These are phyloP conservation scores for Hippocampus barbouri DNA, from an alignment of 2,113 vertebrate genomes.

Conservation along the genomic window DNA sequence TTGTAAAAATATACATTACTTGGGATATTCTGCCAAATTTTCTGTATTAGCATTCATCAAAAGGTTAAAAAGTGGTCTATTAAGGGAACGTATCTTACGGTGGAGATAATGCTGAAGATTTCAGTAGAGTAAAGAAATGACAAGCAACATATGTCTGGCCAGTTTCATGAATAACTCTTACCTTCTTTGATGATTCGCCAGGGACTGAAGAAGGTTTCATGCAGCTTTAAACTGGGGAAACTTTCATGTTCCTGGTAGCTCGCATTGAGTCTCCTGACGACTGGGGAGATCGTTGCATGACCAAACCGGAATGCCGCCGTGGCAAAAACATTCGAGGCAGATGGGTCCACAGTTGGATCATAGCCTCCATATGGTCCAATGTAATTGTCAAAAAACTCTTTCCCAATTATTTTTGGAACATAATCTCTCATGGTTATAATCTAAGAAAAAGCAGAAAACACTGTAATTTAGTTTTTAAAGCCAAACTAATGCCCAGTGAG, in stretches of 20 bases:
- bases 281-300: slow-evolving; percentile 80
- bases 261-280: slow-evolving; percentile 75
- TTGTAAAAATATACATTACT: too few species aligned
- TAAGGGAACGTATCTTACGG: too few species aligned
- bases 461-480: not conserved
- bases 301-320: slow-evolving; percentile 96
- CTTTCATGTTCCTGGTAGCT: slow-evolving; percentile 75
- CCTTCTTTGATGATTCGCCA: slow-evolving; percentile 92
- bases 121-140: not conserved
- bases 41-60: too few species aligned
- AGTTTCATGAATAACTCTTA: slow-evolving; percentile 48
- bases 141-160: not conserved
- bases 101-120: not conserved
- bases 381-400: slow-evolving; percentile 72
- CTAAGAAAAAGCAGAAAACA: slow-evolving; percentile 62
- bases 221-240: slow-evolving; percentile 75
- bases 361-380: slow-evolving; percentile 83
- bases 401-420: slow-evolving; percentile 86
- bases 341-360: slow-evolving; percentile 76
- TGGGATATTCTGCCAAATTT: too few species aligned
- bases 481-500: not conserved
- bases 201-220: slow-evolving; percentile 85
- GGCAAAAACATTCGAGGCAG: slow-evolving; percentile 85
- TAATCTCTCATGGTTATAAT: slow-evolving; percentile 91
- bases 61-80: too few species aligned